Base-by-base conservation (phyloP, 2,113 vertebrate genomes). In the Lucifuga dentata region DNA sequence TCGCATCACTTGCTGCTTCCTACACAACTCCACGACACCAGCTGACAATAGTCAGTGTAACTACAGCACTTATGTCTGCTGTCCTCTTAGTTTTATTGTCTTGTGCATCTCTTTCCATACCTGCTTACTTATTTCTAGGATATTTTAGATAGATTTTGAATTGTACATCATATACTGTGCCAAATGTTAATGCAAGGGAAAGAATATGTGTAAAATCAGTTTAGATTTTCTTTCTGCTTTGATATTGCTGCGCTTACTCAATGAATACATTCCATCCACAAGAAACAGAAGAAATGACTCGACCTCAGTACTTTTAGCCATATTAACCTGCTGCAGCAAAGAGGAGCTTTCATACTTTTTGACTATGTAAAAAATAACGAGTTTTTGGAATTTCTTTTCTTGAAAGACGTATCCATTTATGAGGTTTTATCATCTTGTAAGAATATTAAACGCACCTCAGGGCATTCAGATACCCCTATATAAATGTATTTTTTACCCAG, bases 211-310 rank as follows among this genome's bases (percentile, higher is more conserved):
- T 44, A n/a, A n/a, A n/a, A n/a, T n/a, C n/a, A n/a, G n/a, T 65
- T 67, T 55, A 64, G 3, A 2, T 1, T 68, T 63, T 56, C 36
- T 56, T 29, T 53, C 6, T 64, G 19, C 44, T 63, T 78, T 46
- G 2, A 43, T 32, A 17, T 32, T 21, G n/a, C 64, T 44, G 36
- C 17, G 38, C 20, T 73, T 45, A 19, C 29, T 52, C 24, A 66
- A 35, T 52, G 32, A 13, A 80, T 53, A 81, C 84, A 89, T 89
- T 91, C 88, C 86, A 84, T 52, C 45, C 52, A 61, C 24, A 33
- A 38, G 4, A 48, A 52, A 20, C 29, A 67, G 38, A 68, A 11
- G 11, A 50, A 35, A 56, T 24, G 6, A 51, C 3, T 11, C 17
- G 11, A 48, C 35, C 11, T 69, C 48, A 51, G 5, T 48, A 39